A percentile compares a stretch with the other conserved stretches of the same genome.
phyloP scores from a whole-genome alignment of 2,888 invertebrate genomes.

The Thera britannica region DNA sequence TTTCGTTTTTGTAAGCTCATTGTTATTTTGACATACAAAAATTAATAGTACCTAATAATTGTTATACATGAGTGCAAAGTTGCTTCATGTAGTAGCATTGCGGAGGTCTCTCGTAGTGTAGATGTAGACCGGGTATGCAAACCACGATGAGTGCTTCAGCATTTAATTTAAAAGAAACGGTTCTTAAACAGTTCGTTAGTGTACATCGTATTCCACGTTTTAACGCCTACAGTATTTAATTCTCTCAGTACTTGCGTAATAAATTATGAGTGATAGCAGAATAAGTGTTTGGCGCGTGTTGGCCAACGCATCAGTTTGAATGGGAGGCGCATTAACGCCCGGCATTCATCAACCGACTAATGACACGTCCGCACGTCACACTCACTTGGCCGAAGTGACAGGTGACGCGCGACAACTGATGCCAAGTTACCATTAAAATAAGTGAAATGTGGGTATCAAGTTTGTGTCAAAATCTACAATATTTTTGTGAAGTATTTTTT shows the following conservation, averaged over 20 bases:
- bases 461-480: background rate
- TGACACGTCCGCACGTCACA: slow-evolving; percentile 83
- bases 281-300: slow-evolving; percentile 69
- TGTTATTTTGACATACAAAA: too few species aligned
- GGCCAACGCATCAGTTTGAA: slow-evolving; percentile 73
- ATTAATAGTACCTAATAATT: too few species aligned
- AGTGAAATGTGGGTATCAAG: background rate
- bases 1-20: too few species aligned
- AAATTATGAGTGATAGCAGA: slow-evolving; percentile 60
- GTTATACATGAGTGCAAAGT: too few species aligned
- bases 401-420: slow-evolving; percentile 16
- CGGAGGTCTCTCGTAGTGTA: too few species aligned
- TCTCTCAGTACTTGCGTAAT: slow-evolving; percentile 53
- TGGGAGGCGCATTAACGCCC: slow-evolving; percentile 80
- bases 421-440: background rate
- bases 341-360: slow-evolving; percentile 81
- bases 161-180: background rate
- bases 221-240: slow-evolving; percentile 48
- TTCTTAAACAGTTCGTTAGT: background rate
- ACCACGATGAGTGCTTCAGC: background rate
- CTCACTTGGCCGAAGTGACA: slow-evolving; percentile 46
- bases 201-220: slow-evolving; percentile 5
- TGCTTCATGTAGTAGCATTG: too few species aligned
- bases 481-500: too few species aligned
- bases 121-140: too few species aligned